phyloP scores from a whole-genome alignment of 1,140 invertebrate genomes.

The Heliconius himera region DNA sequence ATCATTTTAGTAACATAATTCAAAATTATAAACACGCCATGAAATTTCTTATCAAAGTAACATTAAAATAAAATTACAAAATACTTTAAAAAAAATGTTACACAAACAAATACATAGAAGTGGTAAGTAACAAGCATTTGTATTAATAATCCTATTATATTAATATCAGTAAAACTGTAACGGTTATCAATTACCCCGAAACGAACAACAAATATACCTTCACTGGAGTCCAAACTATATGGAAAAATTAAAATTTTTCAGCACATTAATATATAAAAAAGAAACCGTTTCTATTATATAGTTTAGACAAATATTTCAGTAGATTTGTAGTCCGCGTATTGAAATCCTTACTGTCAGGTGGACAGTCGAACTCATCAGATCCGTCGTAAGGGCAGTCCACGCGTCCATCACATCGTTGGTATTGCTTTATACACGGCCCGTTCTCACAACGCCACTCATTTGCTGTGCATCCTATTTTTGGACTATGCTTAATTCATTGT shows the following conservation, averaged over 20 bases:
- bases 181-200: not conserved
- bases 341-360: conserved; percentile 56
- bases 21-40: not conserved
- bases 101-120: too few relatives aligned
- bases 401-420: conserved; percentile 83
- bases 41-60: not conserved
- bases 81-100: too few relatives aligned
- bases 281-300: not conserved
- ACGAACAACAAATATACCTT: conserved; percentile 3
- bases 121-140: too few relatives aligned
- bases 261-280: not conserved
- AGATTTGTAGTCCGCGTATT: conserved; percentile 8
- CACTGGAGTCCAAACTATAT: not conserved
- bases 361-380: conserved; percentile 87
- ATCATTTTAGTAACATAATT: not conserved
- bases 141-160: too few relatives aligned
- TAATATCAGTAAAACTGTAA: too few relatives aligned
- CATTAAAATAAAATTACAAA: not conserved
- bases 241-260: not conserved
- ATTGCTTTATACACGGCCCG: conserved; percentile 84
- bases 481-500: conserved; percentile 1
- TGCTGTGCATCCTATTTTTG: conserved; percentile 57
- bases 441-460: conserved; percentile 85
- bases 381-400: conserved; percentile 85
- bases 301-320: conserved; percentile 13